phyloP scores from a whole-genome alignment of 2,888 invertebrate genomes.

The Tetramorium bicarinatum region DNA sequence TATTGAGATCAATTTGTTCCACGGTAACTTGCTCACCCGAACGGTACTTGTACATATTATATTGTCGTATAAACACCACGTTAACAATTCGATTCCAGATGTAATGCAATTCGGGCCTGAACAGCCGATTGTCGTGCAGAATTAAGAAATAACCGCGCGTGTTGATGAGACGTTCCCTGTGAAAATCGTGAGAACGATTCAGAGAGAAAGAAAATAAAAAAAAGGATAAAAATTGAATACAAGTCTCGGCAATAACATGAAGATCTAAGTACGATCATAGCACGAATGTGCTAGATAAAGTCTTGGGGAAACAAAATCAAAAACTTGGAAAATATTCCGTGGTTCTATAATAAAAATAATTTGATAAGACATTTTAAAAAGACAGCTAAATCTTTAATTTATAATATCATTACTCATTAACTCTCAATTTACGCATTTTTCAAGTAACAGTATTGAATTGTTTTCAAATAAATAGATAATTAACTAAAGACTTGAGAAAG shows the following conservation, averaged over 20 bases:
- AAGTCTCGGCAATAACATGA: neutral
- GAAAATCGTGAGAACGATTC: slow-evolving; percentile 51
- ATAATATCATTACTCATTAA: neutral
- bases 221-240: neutral
- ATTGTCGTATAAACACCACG: slow-evolving; percentile 90
- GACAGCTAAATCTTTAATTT: neutral
- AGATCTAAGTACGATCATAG: too few species aligned
- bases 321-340: neutral
- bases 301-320: neutral
- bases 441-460: neutral
- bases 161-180: slow-evolving; percentile 90
- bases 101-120: slow-evolving; percentile 89
- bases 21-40: slow-evolving; percentile 69
- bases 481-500: neutral
- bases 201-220: neutral
- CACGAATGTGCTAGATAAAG: too few species aligned
- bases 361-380: neutral
- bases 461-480: neutral
- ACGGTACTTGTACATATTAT: slow-evolving; percentile 80
- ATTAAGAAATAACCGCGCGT: slow-evolving; percentile 91
- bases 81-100: slow-evolving; percentile 93
- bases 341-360: neutral
- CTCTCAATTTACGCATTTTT: neutral
- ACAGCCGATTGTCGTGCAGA: slow-evolving; percentile 90
- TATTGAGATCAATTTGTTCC: slow-evolving; percentile 91